Conservation (phyloP, 2,888 invertebrate species). For the Exephanes ischioxanthus region DNA sequence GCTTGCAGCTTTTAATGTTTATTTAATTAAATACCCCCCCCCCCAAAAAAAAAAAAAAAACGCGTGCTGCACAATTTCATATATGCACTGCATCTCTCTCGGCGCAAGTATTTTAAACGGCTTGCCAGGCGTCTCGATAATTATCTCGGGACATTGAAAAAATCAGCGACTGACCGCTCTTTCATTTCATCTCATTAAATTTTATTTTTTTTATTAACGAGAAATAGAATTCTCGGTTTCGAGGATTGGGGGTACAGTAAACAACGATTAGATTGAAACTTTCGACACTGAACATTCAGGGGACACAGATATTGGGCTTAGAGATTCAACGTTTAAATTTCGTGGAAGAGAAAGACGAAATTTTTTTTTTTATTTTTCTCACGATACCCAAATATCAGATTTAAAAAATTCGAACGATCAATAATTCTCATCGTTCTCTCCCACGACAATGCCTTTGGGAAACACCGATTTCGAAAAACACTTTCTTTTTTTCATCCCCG, state of each 20-base stretch:
- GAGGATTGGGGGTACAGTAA: slow-evolving; percentile 66
- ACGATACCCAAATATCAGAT: not conserved
- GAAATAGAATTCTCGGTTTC: slow-evolving; percentile 58
- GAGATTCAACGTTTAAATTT: slow-evolving; percentile 62
- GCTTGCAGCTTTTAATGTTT: not conserved
- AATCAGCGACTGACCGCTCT: slow-evolving; percentile 55
- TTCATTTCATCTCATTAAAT: slow-evolving; percentile 27
- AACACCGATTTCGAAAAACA: slow-evolving; percentile 65
- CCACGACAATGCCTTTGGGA: slow-evolving; percentile 50
- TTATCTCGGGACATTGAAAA: slow-evolving; percentile 58
- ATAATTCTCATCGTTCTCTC: slow-evolving; percentile 44
- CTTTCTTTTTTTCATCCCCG: slow-evolving; percentile 52
- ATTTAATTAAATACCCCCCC: not conserved
- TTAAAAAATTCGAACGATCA: not conserved
- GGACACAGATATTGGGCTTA: slow-evolving; percentile 74
- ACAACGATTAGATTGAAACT: slow-evolving; percentile 78
- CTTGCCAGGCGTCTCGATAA: slow-evolving; percentile 46
- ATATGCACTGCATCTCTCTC: not conserved
- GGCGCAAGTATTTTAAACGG: not conserved
- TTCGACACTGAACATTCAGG: slow-evolving; percentile 80
- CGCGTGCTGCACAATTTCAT: not conserved
- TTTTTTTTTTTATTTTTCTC: not conserved
- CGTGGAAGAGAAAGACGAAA: slow-evolving; percentile 54
- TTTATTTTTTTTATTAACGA: slow-evolving; percentile 48
- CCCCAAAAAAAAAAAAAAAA: not conserved